Conservation (phyloP, 2,797 vertebrate species). For the Rachycentron canadum region DNA sequence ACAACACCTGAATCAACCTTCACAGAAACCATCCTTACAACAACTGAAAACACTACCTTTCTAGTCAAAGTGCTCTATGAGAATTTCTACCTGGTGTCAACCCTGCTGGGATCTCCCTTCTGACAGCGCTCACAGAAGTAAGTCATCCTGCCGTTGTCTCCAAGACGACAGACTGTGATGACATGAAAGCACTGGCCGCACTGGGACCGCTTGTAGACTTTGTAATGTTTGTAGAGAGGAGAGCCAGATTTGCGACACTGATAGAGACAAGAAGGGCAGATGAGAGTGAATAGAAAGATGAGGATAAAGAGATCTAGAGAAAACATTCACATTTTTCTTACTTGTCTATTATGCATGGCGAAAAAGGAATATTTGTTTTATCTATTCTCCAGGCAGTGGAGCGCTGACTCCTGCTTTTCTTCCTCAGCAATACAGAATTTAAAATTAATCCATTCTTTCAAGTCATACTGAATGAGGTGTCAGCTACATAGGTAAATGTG, state of each 20-base stretch:
- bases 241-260: conserved; percentile 90
- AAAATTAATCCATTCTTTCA: conserved; percentile 13
- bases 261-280: conserved; percentile 49
- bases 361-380: conserved; percentile 42
- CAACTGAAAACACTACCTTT: conserved; percentile 26
- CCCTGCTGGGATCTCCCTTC: conserved; percentile 83
- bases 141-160: conserved; percentile 92
- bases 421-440: conserved; percentile 15
- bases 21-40: not conserved
- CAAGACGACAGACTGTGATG: conserved; percentile 91
- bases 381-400: conserved; percentile 3
- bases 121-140: conserved; percentile 94
- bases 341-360: conserved; percentile 23
- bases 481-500: conserved; percentile 14
- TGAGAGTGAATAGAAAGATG: conserved; percentile 29
- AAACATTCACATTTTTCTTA: conserved; percentile 13
- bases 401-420: conserved; percentile 6
- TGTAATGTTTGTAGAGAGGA: conserved; percentile 89
- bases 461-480: conserved; percentile 22
- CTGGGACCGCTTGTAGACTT: conserved; percentile 89
- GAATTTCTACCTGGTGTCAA: conserved; percentile 85
- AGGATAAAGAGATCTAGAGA: conserved; percentile 38
- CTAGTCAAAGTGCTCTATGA: conserved; percentile 36
- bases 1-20: not conserved
- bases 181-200: conserved; percentile 87